Percentiles rank a stretch among this genome's conserved stretches.
phyloP scores from a whole-genome alignment of 2,113 vertebrate genomes.

The Prolemur simus region DNA sequence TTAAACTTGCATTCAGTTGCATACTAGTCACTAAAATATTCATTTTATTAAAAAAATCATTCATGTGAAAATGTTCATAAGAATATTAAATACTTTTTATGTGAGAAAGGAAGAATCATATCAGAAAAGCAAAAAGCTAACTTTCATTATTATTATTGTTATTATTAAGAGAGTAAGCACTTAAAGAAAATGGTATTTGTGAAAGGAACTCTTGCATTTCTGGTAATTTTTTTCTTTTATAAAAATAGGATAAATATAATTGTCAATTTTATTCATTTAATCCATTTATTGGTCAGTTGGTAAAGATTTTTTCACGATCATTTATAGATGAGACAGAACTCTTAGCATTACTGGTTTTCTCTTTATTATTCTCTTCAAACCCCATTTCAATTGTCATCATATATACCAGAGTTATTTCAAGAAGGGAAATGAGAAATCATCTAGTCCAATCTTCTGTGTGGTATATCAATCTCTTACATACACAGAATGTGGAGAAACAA shows the following conservation, averaged over 20 bases:
- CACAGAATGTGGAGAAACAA: background rate
- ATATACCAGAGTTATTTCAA: background rate
- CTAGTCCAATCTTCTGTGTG: background rate
- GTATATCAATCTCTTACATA: background rate
- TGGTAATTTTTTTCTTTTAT: background rate
- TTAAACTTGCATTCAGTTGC: background rate
- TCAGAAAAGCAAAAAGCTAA: background rate
- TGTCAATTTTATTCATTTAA: background rate
- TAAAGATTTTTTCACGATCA: background rate
- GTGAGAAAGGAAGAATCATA: slow-evolving; percentile 23
- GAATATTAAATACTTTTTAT: slow-evolving; percentile 36
- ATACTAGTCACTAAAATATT: slow-evolving; percentile 2
- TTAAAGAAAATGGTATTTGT: background rate
- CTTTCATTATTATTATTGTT: slow-evolving; percentile 4
- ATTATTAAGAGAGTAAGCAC: background rate
- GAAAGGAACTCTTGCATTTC: background rate
- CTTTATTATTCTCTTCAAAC: background rate
- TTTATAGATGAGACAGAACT: background rate
- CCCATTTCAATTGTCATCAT: background rate
- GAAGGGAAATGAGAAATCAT: background rate
- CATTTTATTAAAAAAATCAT: background rate
- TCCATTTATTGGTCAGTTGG: background rate
- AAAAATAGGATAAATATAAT: background rate
- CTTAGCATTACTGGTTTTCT: background rate
- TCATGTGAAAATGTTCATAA: background rate